Conservation (phyloP, 2,113 vertebrate genomes). For the Tetrao urogallus region DNA sequence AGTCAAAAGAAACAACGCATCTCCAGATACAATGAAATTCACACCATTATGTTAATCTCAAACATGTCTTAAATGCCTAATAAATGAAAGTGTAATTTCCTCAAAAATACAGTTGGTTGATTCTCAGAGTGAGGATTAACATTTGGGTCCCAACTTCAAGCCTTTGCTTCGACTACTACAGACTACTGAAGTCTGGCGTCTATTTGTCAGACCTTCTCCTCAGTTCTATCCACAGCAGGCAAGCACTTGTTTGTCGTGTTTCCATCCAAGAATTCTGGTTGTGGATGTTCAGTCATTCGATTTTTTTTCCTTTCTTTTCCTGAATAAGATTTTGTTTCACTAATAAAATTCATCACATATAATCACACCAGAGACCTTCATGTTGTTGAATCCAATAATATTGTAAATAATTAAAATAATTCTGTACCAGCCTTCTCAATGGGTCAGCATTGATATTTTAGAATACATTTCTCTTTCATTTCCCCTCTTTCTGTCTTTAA, state of each 20-base stretch:
- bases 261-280: neutral
- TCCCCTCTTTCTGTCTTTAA: neutral
- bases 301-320: neutral
- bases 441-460: neutral
- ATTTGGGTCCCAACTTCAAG: neutral
- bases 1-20: accelerated
- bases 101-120: neutral
- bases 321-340: neutral
- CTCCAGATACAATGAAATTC: neutral
- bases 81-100: neutral
- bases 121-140: neutral
- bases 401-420: neutral
- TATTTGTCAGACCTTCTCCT: neutral
- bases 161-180: neutral
- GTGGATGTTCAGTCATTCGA: neutral
- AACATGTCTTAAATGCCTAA: neutral
- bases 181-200: neutral
- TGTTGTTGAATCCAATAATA: neutral
- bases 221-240: neutral
- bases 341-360: neutral
- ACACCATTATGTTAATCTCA: neutral
- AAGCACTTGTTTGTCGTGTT: neutral
- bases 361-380: neutral
- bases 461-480: constrained; percentile 34
- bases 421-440: neutral